Base-by-base conservation (phyloP, 2,888 invertebrate species). In the Drosophila mercatorum region DNA sequence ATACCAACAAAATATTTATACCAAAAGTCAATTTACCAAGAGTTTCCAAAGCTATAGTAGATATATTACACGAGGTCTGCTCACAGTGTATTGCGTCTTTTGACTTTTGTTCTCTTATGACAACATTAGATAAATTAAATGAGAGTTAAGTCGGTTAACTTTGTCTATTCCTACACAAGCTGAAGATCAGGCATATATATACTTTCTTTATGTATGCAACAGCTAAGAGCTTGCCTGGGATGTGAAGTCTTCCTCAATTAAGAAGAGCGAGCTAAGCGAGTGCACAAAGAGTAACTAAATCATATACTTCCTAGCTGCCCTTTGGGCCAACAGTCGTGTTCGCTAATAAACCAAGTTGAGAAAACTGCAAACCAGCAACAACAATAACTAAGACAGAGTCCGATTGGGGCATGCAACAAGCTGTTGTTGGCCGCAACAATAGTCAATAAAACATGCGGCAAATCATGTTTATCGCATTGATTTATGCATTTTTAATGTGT, bases 401-500 rank as follows among this genome's bases (percentile, higher is more conserved):
- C 40, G 40, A 63, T 36, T n/a, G 46, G 7, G 46, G 46, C 58
- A 59, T 61, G 61, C 68, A 75, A 76, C 57, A 65, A 53, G 59
- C 44, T 52, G 70, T 47, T 34, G 40, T 34, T 41, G 36, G n/a
- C n/a, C 38, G 63, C 77, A 90, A 92, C 93, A 93, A 93, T 93
- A 92, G 92, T 91, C 92, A 93, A 92, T 92, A 92, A 92, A 92
- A 91, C 92, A 92, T 91, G 92, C 91, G 90, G 92, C 91, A 89
- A 93, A 92, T 92, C 93, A 92, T 92, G 92, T 91, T 92, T 92
- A 92, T 92, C 92, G 91, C 92, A 89, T 91, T 93, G 92, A 92
- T 92, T 92, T 93, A 92, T 92, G 92, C 91, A 90, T 92, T 93
- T 92, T 93, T 92, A 92, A 92, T 92, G 91, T 91, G 93, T 93